Evolutionary conservation across 2,113 vertebrate species (phyloP), one percentile per base, ranked within the genome.

Genomic region (Falcunculus frontatus): DNA sequence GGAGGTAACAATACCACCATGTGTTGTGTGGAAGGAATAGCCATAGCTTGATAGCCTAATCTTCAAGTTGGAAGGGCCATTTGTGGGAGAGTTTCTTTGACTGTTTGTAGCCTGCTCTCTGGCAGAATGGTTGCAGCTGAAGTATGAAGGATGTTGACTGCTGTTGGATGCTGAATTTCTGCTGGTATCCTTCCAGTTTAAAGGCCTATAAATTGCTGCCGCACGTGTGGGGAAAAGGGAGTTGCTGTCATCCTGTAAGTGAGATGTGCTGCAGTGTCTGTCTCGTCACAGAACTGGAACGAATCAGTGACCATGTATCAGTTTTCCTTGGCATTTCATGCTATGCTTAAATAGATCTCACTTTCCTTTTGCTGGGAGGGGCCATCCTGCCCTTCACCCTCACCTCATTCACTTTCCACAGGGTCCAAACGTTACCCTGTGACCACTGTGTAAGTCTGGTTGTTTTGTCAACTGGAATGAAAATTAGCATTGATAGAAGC

Each of bases 101-200:
- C 15, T 77, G 5, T n/a, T 85, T 50, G 60, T 35, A 75, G 56
- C 26, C 42, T 77, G 30, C 15, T 69, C 10, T 72, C 33, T 91
- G 70, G 16, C 23, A 69, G 47, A 44, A 7, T 53, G 72, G 22
- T 57, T 95, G 44, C 29, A 63, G 29, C 63, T 74, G 37, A 75
- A 59, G 27, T 7, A 17, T 37, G n/a, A 59, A 62, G 53, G 59
- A 53, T 56, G 15, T 22, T 39, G 11, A 16, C 19, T 50, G 39
- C 47, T 75, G 39, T 47, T 37, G n/a, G 29, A 35, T 90, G 57
- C 37, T 42, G 46, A 62, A 49, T 85, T 83, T 55, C 42, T 68
- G 63, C 26, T 0, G 0, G 2, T 67, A 17, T 46, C 11, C 47
- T 78, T 70, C 14, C 7, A 39, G 13, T 93, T 68, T 59, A 42